A percentile compares a stretch with the other conserved stretches of the same genome.
phyloP scores from a whole-genome alignment of 2,888 invertebrate genomes.

The Eupithecia centaureata region DNA sequence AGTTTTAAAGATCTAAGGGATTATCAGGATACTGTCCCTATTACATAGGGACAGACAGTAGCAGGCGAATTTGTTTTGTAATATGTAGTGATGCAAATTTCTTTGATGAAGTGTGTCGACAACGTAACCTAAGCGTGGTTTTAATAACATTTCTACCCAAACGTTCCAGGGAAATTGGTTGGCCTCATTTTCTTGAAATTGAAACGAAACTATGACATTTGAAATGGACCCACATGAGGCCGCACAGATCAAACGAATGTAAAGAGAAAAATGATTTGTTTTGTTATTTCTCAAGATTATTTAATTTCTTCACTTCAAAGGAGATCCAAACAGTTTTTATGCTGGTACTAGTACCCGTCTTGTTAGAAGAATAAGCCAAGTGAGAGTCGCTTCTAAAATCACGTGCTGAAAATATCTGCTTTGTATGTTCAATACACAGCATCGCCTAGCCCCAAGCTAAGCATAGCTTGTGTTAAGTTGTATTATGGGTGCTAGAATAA shows the following conservation, averaged over 20 bases:
- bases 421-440: background rate
- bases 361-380: background rate
- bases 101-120: too few relatives aligned
- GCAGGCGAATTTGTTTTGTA: too few relatives aligned
- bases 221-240: background rate
- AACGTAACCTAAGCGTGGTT: too few relatives aligned
- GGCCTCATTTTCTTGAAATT: background rate
- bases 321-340: conserved; percentile 20
- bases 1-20: too few relatives aligned
- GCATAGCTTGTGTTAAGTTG: too few relatives aligned
- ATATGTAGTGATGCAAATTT: too few relatives aligned
- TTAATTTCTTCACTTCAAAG: conserved; percentile 20
- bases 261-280: conserved; percentile 4
- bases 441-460: too few relatives aligned
- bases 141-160: too few relatives aligned
- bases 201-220: background rate
- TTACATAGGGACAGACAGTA: too few relatives aligned
- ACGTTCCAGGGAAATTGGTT: too few relatives aligned
- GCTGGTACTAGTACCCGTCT: background rate
- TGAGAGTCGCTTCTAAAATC: background rate
- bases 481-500: too few relatives aligned
- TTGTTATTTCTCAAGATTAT: conserved; percentile 5
- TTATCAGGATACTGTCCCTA: too few relatives aligned
- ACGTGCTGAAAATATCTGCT: background rate
- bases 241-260: background rate